Evolutionary conservation across 30 jellyfish, hydroid and myxozoan species (phyloP).

Genomic region (Aurelia aurita complex sp. Pacific): DNA sequence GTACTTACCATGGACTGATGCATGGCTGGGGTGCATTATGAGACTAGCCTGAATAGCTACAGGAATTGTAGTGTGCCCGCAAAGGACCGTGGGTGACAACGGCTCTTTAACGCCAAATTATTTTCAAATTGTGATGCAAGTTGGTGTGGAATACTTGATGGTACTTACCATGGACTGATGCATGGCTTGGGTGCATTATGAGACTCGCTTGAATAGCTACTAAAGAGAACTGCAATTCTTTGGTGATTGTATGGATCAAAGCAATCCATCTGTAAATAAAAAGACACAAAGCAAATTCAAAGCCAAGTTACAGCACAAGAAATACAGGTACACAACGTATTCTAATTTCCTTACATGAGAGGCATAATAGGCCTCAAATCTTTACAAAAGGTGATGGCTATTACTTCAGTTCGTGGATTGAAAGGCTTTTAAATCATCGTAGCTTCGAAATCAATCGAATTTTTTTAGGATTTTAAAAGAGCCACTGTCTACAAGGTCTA

Average conservation of each 20-base stretch:
- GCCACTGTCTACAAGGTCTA: no score
- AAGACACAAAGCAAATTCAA: not conserved
- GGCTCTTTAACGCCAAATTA: no score
- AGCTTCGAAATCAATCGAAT: no score
- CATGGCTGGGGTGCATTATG: slow-evolving; percentile 98
- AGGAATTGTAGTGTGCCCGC: no score
- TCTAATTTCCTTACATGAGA: no score
- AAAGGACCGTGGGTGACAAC: no score
- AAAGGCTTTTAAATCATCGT: no score
- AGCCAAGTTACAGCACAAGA: not conserved
- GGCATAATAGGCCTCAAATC: not conserved
- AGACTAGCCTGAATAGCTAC: slow-evolving; percentile 3
- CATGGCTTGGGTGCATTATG: slow-evolving; percentile 98
- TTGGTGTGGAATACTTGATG: no score
- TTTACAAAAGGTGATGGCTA: not conserved
- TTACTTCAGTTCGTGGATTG: no score
- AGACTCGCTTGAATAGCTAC: slow-evolving; percentile 94
- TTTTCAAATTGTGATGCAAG: no score
- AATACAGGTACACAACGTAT: no score
- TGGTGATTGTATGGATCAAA: slow-evolving; percentile 97
- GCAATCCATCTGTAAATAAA: slow-evolving; percentile 77
- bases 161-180: slow-evolving; percentile 94
- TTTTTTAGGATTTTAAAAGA: no score
- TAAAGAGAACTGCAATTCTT: slow-evolving; percentile 91
- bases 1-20: slow-evolving; percentile 94